These are phyloP conservation scores for Pycnonotus jocosus DNA, from an alignment of 2,113 vertebrate species.

Conservation along the genomic window DNA sequence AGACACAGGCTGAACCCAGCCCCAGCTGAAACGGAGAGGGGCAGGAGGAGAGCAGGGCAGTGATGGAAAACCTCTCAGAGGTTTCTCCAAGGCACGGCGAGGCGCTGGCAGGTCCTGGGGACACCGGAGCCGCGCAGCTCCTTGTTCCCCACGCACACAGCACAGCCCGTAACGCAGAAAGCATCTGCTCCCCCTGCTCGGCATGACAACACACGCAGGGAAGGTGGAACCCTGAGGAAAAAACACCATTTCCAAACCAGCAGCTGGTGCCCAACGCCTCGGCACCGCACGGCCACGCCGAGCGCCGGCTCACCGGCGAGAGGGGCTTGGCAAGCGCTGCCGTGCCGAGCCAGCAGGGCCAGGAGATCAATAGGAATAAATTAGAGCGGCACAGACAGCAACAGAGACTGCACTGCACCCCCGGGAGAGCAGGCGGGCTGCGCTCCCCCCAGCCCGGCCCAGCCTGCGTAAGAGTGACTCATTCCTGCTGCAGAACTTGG, in stretches of 20 bases:
- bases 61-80: neutral
- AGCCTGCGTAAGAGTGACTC: constrained; percentile 12
- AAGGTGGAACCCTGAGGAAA: neutral
- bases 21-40: fast-evolving
- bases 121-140: neutral
- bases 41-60: neutral
- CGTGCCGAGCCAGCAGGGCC: neutral
- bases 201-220: neutral
- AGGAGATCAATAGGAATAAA: constrained; percentile 52
- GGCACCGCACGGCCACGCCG: fast-evolving
- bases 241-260: neutral
- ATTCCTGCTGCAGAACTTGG: neutral
- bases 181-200: neutral
- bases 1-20: neutral
- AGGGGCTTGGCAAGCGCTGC: neutral
- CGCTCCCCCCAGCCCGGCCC: neutral
- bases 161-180: neutral
- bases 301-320: neutral
- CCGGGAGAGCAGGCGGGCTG: neutral
- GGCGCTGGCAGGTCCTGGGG: neutral
- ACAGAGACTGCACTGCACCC: constrained; percentile 24
- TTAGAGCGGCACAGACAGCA: neutral
- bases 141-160: neutral
- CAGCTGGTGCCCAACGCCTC: neutral
- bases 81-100: fast-evolving